These are phyloP conservation scores for Cheumatopsyche charites DNA, from an alignment of 1,140 invertebrate species.

Conservation along the genomic window DNA sequence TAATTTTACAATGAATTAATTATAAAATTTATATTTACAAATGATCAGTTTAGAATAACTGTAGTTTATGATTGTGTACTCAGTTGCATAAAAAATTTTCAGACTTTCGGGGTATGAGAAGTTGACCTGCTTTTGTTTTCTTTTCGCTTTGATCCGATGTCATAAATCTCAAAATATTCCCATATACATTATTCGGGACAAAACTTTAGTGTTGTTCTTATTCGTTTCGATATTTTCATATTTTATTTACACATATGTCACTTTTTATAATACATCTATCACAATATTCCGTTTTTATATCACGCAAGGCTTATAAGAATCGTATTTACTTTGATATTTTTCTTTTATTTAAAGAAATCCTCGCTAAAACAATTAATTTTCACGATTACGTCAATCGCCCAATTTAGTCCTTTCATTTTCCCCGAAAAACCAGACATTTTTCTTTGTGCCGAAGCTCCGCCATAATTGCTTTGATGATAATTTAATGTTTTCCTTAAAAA, in stretches of 20 bases:
- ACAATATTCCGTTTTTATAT: too few species aligned
- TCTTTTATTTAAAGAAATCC: neutral
- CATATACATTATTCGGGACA: slow-evolving; percentile 13
- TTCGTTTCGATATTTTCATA: too few species aligned
- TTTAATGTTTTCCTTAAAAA: slow-evolving; percentile 46
- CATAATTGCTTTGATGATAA: slow-evolving; percentile 49
- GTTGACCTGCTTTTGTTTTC: neutral
- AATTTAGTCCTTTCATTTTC: neutral
- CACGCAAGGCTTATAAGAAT: too few species aligned
- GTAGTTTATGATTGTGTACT: too few species aligned
- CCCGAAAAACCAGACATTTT: slow-evolving; percentile 8
- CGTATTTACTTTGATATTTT: neutral
- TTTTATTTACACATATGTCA: too few species aligned
- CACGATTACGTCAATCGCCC: neutral
- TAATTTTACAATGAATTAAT: too few species aligned
- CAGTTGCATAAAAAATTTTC: too few species aligned
- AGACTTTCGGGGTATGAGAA: too few species aligned
- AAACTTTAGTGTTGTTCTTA: slow-evolving; percentile 20
- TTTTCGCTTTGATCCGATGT: slow-evolving; percentile 12
- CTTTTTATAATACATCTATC: too few species aligned
- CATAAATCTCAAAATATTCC: slow-evolving; percentile 27
- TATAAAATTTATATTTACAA: too few species aligned
- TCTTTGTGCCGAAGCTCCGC: slow-evolving; percentile 18
- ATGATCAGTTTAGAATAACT: too few species aligned
- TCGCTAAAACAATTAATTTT: neutral